Base-by-base conservation (phyloP, 2,797 vertebrate species). In the Scolopax rusticola region DNA sequence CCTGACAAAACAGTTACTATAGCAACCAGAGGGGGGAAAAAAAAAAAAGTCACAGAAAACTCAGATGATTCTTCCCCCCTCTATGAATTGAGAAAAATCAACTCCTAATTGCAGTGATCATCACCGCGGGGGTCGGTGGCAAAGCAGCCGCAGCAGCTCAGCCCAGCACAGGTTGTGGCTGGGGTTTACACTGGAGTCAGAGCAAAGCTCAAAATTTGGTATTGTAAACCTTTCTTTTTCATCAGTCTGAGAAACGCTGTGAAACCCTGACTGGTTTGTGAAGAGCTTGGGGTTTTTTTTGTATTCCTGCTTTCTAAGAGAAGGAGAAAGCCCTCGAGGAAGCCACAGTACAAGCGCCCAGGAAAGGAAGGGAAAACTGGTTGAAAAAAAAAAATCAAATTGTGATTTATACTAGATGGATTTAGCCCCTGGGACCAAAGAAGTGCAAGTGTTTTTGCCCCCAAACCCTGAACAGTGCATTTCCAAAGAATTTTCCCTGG, bases 91-190 rank as follows among this genome's bases (percentile, higher is more conserved):
- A 45, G 17, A 15, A 65, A 54, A 78, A 87, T 5, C 17, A 40
- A 30, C 15, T 73, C 64, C n/a, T 54, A 4, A 24, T 28, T 32
- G 43, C 64, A 18, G 6, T 1, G 32, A 86, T 60, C 28, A 5
- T 21, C 60, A 13, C 57, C 7, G 4, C 0, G 0, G 63, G 15
- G 1, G 56, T 21, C 2, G 7, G 11, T 2, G 41, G 38, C 27
- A 3, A 57, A 19, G 74, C 11, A 12, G 41, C 40, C 2, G 1
- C 63, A 36, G 32, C 5, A 0, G 40, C 36, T 43, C 79, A 38
- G 71, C 38, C 38, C 59, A 1, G 2, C 1, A 0, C 0, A 3
- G 61, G 25, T 1, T 30, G 38, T 23, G 23, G n/a, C n/a, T 0
- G 3, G 74, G 41, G 3, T 43, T 85, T 33, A 12, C 11, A 4